phyloP scores from a whole-genome alignment of 1,140 invertebrate genomes.

The Episyrphus balteatus region DNA sequence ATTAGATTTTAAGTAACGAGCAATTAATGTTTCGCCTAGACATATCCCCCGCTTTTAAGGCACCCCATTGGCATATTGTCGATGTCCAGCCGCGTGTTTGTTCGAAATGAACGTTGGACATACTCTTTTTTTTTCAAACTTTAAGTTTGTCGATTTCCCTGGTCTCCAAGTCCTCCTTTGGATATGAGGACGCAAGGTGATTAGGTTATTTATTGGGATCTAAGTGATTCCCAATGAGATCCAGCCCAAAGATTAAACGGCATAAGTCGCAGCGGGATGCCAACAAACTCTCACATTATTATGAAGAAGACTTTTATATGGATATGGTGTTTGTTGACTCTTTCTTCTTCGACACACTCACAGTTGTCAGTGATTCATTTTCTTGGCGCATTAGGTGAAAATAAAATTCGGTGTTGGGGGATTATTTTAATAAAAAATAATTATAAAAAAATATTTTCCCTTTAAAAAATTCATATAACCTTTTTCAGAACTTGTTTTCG shows the following conservation, averaged over 20 bases:
- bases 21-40: conserved; percentile 32
- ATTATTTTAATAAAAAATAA: no score
- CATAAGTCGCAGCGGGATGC: conserved; percentile 32
- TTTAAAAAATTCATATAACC: no score
- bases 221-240: conserved; percentile 38
- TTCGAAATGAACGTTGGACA: no score
- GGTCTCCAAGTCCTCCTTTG: no score
- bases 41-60: conserved; percentile 1
- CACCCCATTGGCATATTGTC: not conserved
- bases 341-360: not conserved
- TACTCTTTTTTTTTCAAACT: no score
- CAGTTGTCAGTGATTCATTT: conserved; percentile 8
- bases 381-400: conserved; percentile 27
- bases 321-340: not conserved
- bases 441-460: no score
- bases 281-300: not conserved
- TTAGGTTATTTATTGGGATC: conserved; percentile 35
- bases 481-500: no score
- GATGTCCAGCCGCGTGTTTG: no score
- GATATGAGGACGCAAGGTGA: conserved; percentile 6
- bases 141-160: no score
- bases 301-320: not conserved
- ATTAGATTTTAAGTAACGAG: conserved; percentile 38
- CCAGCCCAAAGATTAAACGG: conserved; percentile 27
- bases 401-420: conserved; percentile 7